Conservation (phyloP, 2,113 vertebrate species). For the Neolamprologus cancellatus region DNA sequence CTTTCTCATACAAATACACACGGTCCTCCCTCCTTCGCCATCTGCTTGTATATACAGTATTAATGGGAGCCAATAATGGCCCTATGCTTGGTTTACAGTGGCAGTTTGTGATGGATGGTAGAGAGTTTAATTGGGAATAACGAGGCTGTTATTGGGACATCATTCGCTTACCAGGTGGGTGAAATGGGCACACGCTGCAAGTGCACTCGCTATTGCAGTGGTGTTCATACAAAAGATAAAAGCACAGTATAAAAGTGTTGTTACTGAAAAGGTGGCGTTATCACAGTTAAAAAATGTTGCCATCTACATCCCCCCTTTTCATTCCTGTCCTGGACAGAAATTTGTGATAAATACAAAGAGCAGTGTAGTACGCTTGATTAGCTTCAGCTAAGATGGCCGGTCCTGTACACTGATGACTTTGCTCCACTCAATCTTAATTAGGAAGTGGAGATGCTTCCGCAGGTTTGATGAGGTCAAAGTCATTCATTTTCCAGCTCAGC, state of each 20-base stretch:
- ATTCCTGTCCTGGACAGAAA: neutral
- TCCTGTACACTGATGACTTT: slow-evolving; percentile 51
- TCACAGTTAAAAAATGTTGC: neutral
- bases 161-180: slow-evolving; percentile 37
- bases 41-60: slow-evolving; percentile 54
- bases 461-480: slow-evolving; percentile 71
- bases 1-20: neutral
- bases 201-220: neutral
- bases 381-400: slow-evolving; percentile 35
- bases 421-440: slow-evolving; percentile 70
- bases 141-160: slow-evolving; percentile 58
- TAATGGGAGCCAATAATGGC: slow-evolving; percentile 64
- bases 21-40: slow-evolving; percentile 23
- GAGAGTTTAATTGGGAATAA: slow-evolving; percentile 70
- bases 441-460: slow-evolving; percentile 59
- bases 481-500: slow-evolving; percentile 67
- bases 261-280: neutral
- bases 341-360: slow-evolving; percentile 40
- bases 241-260: neutral
- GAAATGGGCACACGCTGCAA: slow-evolving; percentile 14
- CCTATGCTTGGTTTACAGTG: slow-evolving; percentile 52
- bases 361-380: slow-evolving; percentile 55
- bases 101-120: slow-evolving; percentile 68
- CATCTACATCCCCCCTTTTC: neutral
- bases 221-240: neutral